phyloP scores from a whole-genome alignment of 2,888 invertebrate genomes.

The Aromia moschata region DNA sequence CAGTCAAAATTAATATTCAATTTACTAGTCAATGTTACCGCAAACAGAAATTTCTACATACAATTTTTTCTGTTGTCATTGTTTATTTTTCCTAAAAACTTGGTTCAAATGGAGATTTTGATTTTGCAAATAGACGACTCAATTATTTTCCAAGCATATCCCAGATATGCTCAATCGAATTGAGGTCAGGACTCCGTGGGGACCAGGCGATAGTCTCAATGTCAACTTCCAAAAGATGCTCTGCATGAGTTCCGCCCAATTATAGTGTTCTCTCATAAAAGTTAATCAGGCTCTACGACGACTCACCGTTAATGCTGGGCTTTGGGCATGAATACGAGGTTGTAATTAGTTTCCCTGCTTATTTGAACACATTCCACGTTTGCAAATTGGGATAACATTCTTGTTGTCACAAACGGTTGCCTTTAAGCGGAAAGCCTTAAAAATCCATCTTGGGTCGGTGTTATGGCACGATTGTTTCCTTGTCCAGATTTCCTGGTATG shows the following conservation, averaged over 20 bases:
- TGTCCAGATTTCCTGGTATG: neutral
- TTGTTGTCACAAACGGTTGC: constrained; percentile 12
- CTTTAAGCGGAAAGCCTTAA: constrained; percentile 16
- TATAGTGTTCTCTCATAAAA: constrained; percentile 22
- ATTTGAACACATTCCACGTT: constrained; percentile 14
- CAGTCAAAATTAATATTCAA: too few species aligned
- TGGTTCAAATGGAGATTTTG: too few species aligned
- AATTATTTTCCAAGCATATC: neutral
- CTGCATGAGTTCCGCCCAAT: constrained; percentile 8
- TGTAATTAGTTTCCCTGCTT: constrained; percentile 6
- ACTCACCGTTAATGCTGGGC: constrained; percentile 8
- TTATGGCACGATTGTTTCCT: constrained; percentile 23
- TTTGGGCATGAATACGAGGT: neutral
- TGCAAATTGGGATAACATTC: constrained; percentile 22
- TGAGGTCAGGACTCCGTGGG: neutral
- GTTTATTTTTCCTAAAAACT: too few species aligned
- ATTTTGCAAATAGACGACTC: too few species aligned
- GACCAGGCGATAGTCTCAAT: neutral
- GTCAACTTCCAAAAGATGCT: neutral
- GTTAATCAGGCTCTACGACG: constrained; percentile 1
- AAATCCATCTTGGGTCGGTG: constrained; percentile 16
- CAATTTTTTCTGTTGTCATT: too few species aligned
- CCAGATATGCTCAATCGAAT: neutral
- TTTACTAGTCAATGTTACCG: too few species aligned
- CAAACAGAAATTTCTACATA: too few species aligned